A percentile compares a stretch with the other conserved stretches of the same genome.
Evolutionary conservation across 35 echinoderm and acorn worm genomes (phyloP).

Genomic region (Ophiothrix spiculata): DNA sequence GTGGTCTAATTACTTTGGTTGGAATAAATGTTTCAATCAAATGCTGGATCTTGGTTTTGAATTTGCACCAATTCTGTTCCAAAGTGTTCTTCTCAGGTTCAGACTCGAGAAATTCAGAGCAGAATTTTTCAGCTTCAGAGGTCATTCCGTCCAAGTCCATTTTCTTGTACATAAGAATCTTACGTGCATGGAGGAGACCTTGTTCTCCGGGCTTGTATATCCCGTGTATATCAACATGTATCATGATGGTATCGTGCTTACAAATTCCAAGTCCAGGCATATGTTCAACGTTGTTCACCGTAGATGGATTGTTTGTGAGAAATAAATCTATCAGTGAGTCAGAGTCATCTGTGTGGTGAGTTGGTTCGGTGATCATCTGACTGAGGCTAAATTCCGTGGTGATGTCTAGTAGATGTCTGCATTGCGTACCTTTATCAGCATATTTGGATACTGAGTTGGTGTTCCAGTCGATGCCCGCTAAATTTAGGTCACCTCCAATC

Average conservation of each 20-base stretch:
- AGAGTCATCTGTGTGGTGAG: conserved; percentile 14
- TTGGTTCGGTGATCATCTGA: conserved; percentile 12
- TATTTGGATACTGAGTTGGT: conserved; percentile 13
- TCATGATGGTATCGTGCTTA: conserved; percentile 34
- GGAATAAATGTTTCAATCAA: conserved; percentile 26
- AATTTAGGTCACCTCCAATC: conserved; percentile 16
- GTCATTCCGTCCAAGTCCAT: background rate
- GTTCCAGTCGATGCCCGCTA: conserved; percentile 14
- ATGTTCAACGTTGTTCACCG: conserved; percentile 13
- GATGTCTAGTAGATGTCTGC: conserved; percentile 24
- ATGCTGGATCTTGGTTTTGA: conserved; percentile 4
- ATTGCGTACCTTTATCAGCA: background rate
- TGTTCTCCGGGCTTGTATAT: background rate
- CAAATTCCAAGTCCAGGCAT: conserved; percentile 30
- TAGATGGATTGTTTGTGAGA: conserved; percentile 16
- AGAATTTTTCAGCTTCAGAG: background rate
- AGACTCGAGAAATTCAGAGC: conserved; percentile 13
- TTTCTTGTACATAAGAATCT: background rate
- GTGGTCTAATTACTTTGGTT: conserved; percentile 14
- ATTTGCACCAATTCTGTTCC: conserved; percentile 10
- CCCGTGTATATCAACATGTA: background rate
- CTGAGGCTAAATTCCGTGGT: background rate
- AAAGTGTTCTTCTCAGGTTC: background rate
- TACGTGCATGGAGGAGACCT: background rate
- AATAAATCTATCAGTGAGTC: conserved; percentile 14